Base-by-base conservation (phyloP, 2,888 invertebrate species). In the Drosophila nr. perissopoda region DNA sequence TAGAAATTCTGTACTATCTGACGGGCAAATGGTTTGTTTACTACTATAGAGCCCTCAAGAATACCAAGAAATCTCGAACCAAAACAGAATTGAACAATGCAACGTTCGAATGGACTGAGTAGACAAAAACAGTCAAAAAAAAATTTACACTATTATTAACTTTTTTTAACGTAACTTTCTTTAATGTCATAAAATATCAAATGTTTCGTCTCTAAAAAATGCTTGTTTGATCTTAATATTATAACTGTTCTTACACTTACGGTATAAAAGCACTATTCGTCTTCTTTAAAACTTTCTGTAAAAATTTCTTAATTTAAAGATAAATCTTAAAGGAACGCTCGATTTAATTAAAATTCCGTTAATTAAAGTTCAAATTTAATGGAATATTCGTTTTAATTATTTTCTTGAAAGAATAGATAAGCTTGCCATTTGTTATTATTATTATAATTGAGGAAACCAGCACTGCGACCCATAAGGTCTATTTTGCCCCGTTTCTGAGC, bases 1-100 rank as follows among this genome's bases (percentile, higher is more conserved):
- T 93, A 31, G 93, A 93, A 69, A 79, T 92, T 4, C 18, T 91
- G 0, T 93, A 93, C 70, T 93, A 89, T 68, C 52, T 86, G 2
- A 90, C 91, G 1, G 93, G 92, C 1, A 93, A 92, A 75, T 92
- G 92, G 87, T 91, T 92, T 63, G 63, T 80, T 3, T 79, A 75
- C 31, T 65, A 74, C 40, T 86, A 68, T 68, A 75, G 81, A 36
- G 63, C 69, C 7, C 59, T 60, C 18, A 64, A 52, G 4, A 48
- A 25, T 10, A n/a, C 34, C 29, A 63, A 40, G 7, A 7, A 27
- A 3, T 5, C 2, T 6, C 11, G 8, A 2, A 18, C 5, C n/a
- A 46, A 67, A 40, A 16, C 8, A 0, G 71, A 70, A 6, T 4
- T 21, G 13, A 34, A 13, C 18, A 38, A 40, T 4, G 34, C 57